A percentile compares a stretch with the other conserved stretches of the same genome.
Evolutionary conservation across 2,888 invertebrate genomes (phyloP).

Genomic region (Rhaphigaster nebulosa): DNA sequence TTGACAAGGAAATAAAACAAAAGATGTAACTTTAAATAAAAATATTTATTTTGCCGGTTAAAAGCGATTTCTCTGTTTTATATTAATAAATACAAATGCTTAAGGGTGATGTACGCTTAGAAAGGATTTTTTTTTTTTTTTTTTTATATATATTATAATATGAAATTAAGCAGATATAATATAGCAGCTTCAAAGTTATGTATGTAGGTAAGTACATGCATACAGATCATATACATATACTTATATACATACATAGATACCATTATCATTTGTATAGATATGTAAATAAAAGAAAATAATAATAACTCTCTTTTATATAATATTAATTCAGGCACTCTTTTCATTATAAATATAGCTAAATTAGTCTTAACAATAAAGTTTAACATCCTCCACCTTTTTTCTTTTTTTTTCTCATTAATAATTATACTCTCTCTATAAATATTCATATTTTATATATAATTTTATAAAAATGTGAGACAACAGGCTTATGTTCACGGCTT

Average conservation of each 20-base stretch:
- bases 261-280: slow-evolving; percentile 25
- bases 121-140: slow-evolving; percentile 9
- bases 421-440: slow-evolving; percentile 47
- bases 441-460: slow-evolving; percentile 52
- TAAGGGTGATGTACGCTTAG: slow-evolving; percentile 53
- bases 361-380: slow-evolving; percentile 56
- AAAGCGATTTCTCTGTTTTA: slow-evolving; percentile 55
- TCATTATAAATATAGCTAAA: slow-evolving; percentile 56
- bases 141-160: background rate
- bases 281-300: slow-evolving; percentile 50
- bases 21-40: slow-evolving; percentile 52
- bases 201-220: slow-evolving; percentile 24
- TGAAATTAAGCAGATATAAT: slow-evolving; percentile 45
- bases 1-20: background rate
- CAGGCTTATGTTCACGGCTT: slow-evolving; percentile 35
- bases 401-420: slow-evolving; percentile 46
- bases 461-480: slow-evolving; percentile 50
- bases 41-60: slow-evolving; percentile 59
- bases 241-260: background rate
- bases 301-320: slow-evolving; percentile 54
- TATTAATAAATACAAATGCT: slow-evolving; percentile 58
- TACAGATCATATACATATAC: background rate
- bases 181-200: slow-evolving; percentile 29
- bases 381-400: slow-evolving; percentile 59
- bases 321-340: slow-evolving; percentile 62